phyloP scores from a whole-genome alignment of 2,888 invertebrate genomes.

The Polyommatus icarus region DNA sequence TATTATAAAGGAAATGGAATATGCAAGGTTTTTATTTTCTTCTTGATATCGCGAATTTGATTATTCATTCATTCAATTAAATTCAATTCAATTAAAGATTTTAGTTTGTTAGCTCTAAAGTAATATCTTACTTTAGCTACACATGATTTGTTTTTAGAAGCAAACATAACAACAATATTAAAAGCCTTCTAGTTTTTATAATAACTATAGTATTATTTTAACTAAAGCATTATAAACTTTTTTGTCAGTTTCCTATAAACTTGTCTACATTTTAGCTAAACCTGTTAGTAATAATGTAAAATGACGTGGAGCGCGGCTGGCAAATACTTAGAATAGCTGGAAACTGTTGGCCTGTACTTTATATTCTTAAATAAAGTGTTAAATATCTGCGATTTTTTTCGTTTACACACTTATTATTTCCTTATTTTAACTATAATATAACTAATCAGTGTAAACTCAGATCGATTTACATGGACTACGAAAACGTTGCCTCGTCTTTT shows the following conservation, averaged over 20 bases:
- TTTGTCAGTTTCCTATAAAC: not conserved
- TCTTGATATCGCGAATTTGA: no score
- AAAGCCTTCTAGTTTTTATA: no score
- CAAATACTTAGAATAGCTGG: not conserved
- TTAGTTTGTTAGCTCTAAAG: not conserved
- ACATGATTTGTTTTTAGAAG: no score
- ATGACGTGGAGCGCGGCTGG: not conserved
- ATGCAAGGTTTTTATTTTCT: not conserved
- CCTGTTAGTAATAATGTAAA: not conserved
- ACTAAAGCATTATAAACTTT: not conserved
- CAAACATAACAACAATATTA: no score
- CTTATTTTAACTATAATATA: no score
- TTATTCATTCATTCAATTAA: no score
- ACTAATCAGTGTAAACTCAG: no score
- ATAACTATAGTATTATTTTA: no score
- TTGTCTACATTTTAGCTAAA: not conserved
- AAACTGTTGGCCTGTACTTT: not conserved
- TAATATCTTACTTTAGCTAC: no score
- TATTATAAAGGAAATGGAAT: not conserved
- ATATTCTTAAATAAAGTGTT: constrained; percentile 5
- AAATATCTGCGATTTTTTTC: not conserved
- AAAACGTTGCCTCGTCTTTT: no score
- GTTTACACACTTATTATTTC: not conserved
- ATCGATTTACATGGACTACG: no score
- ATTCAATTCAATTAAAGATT: no score